Evolutionary conservation across 2,888 invertebrate genomes (phyloP).

Genomic region (Lepetodrilus schrolli): DNA sequence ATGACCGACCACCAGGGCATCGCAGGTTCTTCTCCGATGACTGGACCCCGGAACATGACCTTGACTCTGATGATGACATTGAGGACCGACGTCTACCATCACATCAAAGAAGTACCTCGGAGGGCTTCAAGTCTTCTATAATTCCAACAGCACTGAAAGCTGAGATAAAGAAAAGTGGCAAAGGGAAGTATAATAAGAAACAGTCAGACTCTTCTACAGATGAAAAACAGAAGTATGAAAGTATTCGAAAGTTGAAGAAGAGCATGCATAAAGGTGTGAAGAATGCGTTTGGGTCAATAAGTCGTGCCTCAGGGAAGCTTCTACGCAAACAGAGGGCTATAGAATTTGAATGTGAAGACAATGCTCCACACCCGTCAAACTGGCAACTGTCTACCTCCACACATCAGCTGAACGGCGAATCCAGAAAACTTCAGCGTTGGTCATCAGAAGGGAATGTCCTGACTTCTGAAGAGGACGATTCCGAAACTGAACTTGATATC

Average conservation of each 20-base stretch:
- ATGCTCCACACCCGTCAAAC: not conserved
- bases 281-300: slow-evolving; percentile 61
- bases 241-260: slow-evolving; percentile 58
- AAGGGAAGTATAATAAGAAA: slow-evolving; percentile 16
- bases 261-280: slow-evolving; percentile 57
- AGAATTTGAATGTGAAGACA: not conserved
- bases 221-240: slow-evolving; percentile 53
- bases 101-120: slow-evolving; percentile 33
- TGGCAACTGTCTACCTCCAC: slow-evolving; percentile 20
- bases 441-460: slow-evolving; percentile 5
- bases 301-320: slow-evolving; percentile 59
- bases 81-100: slow-evolving; percentile 44
- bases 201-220: slow-evolving; percentile 33
- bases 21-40: slow-evolving; percentile 46
- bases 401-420: not conserved
- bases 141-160: slow-evolving; percentile 42
- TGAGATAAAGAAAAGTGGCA: slow-evolving; percentile 7
- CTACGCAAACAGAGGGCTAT: slow-evolving; percentile 42
- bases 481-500: not conserved
- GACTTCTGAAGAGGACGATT: slow-evolving; percentile 7
- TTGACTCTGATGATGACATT: slow-evolving; percentile 66
- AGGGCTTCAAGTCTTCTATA: slow-evolving; percentile 60
- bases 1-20: not conserved
- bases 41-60: slow-evolving; percentile 66
- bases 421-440: not conserved